Evolutionary conservation across 2,797 vertebrate genomes (phyloP).

Genomic region (Astyanax mexicanus): DNA sequence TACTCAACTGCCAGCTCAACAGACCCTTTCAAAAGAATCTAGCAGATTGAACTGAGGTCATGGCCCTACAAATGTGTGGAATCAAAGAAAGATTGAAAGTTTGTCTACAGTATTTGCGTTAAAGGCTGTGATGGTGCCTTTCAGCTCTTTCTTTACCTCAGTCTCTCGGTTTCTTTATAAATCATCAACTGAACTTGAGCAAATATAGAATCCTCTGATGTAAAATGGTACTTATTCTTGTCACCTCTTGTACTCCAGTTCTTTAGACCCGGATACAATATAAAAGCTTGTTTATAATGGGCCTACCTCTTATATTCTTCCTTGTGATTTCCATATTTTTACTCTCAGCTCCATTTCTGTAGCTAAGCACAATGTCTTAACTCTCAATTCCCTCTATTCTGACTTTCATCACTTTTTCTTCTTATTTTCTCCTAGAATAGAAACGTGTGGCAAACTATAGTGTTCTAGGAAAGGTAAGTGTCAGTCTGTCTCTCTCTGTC

Average conservation of each 20-base stretch:
- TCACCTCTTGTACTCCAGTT: not conserved
- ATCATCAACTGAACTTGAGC: not conserved
- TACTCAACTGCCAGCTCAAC: not conserved
- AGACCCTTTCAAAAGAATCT: not conserved
- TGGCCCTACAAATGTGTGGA: not conserved
- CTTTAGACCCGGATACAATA: not conserved
- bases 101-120: not conserved
- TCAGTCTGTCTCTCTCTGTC: not conserved
- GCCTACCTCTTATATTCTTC: not conserved
- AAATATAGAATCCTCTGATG: not conserved
- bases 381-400: not conserved
- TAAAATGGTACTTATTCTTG: not conserved
- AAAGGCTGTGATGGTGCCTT: not conserved
- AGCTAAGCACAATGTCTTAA: not conserved
- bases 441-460: not conserved
- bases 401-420: not conserved
- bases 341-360: not conserved
- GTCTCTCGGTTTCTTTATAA: not conserved
- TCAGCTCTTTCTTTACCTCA: not conserved
- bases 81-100: not conserved
- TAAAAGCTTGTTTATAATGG: slow-evolving; percentile 11
- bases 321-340: not conserved
- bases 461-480: not conserved
- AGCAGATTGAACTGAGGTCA: not conserved
- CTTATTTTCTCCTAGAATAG: not conserved